These are phyloP conservation scores for Stenotaenia linearis DNA, from an alignment of 2,888 invertebrate species.

Conservation along the genomic window DNA sequence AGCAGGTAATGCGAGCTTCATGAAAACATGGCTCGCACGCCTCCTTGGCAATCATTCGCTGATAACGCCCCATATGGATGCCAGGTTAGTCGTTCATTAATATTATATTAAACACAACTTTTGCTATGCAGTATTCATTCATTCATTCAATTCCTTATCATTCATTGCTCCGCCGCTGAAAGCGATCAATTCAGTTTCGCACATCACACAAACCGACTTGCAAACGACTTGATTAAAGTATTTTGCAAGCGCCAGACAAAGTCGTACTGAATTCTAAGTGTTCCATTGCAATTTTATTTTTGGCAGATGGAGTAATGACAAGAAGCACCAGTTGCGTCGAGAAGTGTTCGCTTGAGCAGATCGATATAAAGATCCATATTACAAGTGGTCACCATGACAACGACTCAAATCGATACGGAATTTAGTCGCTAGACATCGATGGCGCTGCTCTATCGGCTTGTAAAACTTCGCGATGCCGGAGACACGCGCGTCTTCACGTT, in stretches of 20 bases:
- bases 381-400: neutral
- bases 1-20: neutral
- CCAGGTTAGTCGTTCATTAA: neutral
- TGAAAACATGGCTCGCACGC: neutral
- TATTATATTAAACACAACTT: neutral
- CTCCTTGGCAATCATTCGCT: neutral
- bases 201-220: neutral
- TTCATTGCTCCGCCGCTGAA: no score
- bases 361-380: neutral
- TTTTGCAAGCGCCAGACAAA: neutral
- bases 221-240: neutral
- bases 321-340: neutral
- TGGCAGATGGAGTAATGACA: neutral
- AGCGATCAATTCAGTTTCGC: no score
- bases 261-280: neutral
- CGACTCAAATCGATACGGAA: neutral
- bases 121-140: neutral
- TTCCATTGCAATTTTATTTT: neutral
- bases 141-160: neutral
- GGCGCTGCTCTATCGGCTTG: conserved; percentile 74
- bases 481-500: conserved; percentile 80
- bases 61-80: neutral
- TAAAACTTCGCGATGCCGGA: conserved; percentile 72
- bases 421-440: conserved; percentile 48
- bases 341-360: neutral